A percentile compares a stretch with the other conserved stretches of the same genome.
Evolutionary conservation across 2,113 vertebrate species (phyloP).

Genomic region (Cebidichthys violaceus): DNA sequence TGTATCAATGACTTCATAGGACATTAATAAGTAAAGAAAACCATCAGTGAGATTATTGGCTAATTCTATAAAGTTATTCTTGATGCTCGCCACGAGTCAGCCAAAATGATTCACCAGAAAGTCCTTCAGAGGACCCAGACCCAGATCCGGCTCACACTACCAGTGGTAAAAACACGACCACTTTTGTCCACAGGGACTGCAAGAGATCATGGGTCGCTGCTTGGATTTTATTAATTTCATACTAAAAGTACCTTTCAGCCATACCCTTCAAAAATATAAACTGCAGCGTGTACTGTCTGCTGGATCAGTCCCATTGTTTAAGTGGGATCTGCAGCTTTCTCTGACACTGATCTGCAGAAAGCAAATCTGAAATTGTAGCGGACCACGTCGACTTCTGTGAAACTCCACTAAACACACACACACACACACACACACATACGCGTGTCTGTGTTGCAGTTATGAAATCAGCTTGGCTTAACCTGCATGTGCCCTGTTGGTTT

Average conservation of each 20-base stretch:
- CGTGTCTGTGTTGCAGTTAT: constrained; percentile 6
- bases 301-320: background rate
- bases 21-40: no score
- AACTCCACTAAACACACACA: background rate
- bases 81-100: no score
- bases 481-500: constrained; percentile 46
- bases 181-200: background rate
- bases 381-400: background rate
- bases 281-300: background rate
- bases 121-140: background rate
- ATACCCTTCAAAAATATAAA: background rate
- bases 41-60: no score
- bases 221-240: background rate
- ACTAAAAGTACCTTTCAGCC: background rate
- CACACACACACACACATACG: background rate
- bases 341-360: background rate
- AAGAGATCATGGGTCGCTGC: background rate
- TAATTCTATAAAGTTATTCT: no score
- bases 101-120: no score
- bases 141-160: background rate
- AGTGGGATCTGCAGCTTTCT: background rate
- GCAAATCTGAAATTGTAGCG: background rate
- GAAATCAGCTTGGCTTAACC: constrained; percentile 45
- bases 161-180: no score
- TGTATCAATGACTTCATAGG: no score